phyloP scores from a whole-genome alignment of 2,888 invertebrate species.

The Suillia variegata region DNA sequence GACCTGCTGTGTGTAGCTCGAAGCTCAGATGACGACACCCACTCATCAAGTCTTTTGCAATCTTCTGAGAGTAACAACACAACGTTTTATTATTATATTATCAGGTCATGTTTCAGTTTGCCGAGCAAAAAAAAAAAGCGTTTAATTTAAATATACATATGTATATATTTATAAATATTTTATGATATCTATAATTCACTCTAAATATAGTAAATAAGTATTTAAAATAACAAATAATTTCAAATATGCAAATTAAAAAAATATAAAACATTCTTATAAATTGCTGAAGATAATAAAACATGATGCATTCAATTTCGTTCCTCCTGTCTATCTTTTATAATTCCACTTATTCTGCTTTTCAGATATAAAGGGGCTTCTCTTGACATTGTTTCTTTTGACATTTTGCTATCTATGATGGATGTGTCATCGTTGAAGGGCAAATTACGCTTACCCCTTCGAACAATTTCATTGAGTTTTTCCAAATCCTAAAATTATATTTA shows the following conservation, averaged over 20 bases:
- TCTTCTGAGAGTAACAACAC: no score
- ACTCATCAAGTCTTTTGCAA: no score
- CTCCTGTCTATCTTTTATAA: constrained; percentile 45
- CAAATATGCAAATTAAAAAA: background rate
- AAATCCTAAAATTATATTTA: constrained; percentile 40
- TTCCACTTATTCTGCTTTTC: constrained; percentile 35
- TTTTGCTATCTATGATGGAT: constrained; percentile 24
- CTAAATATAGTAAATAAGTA: background rate
- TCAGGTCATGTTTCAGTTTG: no score
- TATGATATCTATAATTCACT: background rate
- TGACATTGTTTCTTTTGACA: constrained; percentile 21
- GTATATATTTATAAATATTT: background rate
- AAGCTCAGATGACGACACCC: no score
- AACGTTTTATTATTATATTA: no score
- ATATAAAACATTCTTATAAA: background rate
- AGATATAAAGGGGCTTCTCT: constrained; percentile 23
- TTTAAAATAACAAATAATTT: background rate
- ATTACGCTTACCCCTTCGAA: constrained; percentile 51
- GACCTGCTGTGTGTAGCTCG: no score
- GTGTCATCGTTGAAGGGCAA: constrained; percentile 49
- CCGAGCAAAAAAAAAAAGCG: background rate
- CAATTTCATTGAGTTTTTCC: constrained; percentile 52
- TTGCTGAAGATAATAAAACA: background rate
- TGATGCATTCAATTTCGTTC: constrained; percentile 31
- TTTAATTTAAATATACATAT: background rate